Conservation (phyloP, 2,113 vertebrate genomes). For the Circaetus cinerascens region DNA sequence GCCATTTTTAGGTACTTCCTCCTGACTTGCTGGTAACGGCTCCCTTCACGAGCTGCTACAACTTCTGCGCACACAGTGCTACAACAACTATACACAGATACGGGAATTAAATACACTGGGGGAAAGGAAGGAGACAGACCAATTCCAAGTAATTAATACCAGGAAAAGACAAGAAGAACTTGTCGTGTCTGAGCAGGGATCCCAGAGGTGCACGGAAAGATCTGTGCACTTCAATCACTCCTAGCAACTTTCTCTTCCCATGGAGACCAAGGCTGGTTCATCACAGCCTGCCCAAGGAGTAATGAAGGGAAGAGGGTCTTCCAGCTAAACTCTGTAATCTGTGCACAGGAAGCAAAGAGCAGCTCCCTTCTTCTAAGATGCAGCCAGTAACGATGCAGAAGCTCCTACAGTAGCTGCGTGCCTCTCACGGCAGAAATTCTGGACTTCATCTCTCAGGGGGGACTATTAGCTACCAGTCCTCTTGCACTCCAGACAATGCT, state of each 20-base stretch:
- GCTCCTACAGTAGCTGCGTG: neutral
- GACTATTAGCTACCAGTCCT: neutral
- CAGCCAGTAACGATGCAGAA: rapidly evolving
- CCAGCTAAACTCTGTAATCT: neutral
- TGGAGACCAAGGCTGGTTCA: neutral
- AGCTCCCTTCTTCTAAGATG: neutral
- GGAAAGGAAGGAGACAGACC: neutral
- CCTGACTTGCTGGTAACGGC: neutral
- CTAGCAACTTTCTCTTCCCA: neutral
- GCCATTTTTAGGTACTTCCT: neutral
- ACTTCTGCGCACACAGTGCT: neutral
- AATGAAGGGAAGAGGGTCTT: neutral
- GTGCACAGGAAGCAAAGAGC: neutral
- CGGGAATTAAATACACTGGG: neutral
- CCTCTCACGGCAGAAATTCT: neutral
- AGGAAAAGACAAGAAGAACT: neutral
- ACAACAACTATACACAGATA: neutral
- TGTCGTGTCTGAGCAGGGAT: neutral
- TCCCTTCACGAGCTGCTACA: neutral
- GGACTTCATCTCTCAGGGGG: neutral
- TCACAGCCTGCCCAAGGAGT: neutral
- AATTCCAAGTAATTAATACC: neutral
- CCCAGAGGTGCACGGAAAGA: neutral
- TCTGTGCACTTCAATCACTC: neutral
- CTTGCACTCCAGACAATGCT: neutral